Percentiles rank a stretch among this genome's conserved stretches.
phyloP scores from a whole-genome alignment of 2,797 vertebrate genomes.

The Percopsis omiscomaycus region DNA sequence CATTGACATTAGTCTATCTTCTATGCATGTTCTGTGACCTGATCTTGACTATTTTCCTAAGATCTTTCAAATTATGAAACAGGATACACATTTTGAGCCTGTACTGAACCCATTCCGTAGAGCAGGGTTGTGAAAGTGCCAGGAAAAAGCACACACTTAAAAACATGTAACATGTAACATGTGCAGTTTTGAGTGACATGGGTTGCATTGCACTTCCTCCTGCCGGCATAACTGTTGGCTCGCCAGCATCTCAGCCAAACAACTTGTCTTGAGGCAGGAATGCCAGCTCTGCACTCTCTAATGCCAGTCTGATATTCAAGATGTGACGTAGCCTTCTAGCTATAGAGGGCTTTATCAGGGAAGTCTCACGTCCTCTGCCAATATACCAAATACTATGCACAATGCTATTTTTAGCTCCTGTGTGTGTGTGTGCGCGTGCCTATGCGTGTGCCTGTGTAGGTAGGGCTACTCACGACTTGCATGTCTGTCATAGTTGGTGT shows the following conservation, averaged over 20 bases:
- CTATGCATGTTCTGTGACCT: not conserved
- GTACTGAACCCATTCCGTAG: conserved; percentile 15
- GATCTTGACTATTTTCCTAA: not conserved
- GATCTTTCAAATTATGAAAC: conserved; percentile 1
- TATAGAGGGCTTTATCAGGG: not conserved
- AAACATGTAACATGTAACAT: conserved; percentile 35
- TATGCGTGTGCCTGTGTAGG: not conserved
- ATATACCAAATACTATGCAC: not conserved
- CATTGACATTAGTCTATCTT: not conserved
- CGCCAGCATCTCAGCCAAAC: conserved; percentile 20
- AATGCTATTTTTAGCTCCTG: too few relatives aligned
- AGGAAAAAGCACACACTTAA: conserved; percentile 18
- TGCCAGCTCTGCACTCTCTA: conserved; percentile 11
- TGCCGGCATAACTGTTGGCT: conserved; percentile 21
- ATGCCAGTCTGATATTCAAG: conserved; percentile 15
- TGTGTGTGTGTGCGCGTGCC: too few relatives aligned
- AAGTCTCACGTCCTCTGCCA: not conserved
- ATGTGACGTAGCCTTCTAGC: conserved; percentile 6
- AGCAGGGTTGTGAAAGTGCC: conserved; percentile 12
- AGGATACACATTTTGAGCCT: conserved; percentile 23
- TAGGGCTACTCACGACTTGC: not conserved
- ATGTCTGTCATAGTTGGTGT: not conserved
- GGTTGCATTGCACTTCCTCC: conserved; percentile 25
- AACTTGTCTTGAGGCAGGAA: conserved; percentile 41
- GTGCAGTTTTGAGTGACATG: conserved; percentile 28